Evolutionary conservation across 1,140 invertebrate genomes (phyloP), one percentile per base, ranked within the genome.

Genomic region (Drosophila varians): DNA sequence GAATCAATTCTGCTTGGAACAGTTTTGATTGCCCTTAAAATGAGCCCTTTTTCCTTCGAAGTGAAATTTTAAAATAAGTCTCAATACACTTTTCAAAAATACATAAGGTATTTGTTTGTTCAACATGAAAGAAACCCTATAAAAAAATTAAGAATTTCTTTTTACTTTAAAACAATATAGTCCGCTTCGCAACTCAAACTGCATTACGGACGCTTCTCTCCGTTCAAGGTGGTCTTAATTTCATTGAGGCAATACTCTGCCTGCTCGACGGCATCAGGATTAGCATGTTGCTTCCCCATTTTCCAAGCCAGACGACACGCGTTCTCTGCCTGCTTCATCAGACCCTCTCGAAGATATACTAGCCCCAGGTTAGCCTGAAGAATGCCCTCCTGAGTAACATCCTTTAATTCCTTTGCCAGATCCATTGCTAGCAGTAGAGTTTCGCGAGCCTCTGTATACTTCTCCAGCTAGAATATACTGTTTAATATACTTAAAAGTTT

Each of bases 311-410:
- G 92, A 19, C 93, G 92, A 89, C 97, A 98, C 45, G 91, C 92
- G 68, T 94, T 93, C 87, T 95, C 93, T 1, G 97, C 97, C 87
- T 96, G 93, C 9, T 93, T 90, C 31, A 94, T 89, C 46, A 97
- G 87, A 19, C 94, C 93, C 89, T 95, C 94, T 78, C 95, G 94
- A 8, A 98, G 83, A 79, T 95, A 96, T 49, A 96, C 92, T 62
- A 95, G 94, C 11, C 97, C 97, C 58, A 98, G 91, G 92, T 98
- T 98, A 14, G 96, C 94, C 91, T 96, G 94, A 65, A 97, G 93
- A 1, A 94, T 92, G 6, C 95, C 94, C 60, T 97, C 92, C 52
- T 96, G 94, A 40, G 92, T 82, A 79, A 94, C 94, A 21, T 96
- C 94, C 12, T 92, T 92, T 11, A 96, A 87, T 73, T 92, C 91